phyloP scores from a whole-genome alignment of 1,140 invertebrate genomes.

The Euwallacea similis region DNA sequence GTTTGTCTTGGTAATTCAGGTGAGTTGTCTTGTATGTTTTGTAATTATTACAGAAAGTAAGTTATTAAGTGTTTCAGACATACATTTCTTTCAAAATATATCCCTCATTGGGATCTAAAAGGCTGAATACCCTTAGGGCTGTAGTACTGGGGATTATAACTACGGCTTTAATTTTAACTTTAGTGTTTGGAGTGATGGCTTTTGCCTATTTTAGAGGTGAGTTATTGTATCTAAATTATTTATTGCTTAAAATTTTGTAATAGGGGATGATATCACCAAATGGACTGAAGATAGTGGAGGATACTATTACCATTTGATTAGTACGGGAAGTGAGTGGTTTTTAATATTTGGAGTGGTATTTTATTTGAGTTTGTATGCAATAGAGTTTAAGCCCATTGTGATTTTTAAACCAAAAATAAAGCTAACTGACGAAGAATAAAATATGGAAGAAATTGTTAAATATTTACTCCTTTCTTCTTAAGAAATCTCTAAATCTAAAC shows the following conservation, averaged over 20 bases:
- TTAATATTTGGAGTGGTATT: constrained; percentile 26
- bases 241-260: not conserved
- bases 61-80: constrained; percentile 18
- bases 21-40: constrained; percentile 8
- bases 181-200: constrained; percentile 1
- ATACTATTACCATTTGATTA: constrained; percentile 37
- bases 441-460: not conserved
- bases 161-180: not conserved
- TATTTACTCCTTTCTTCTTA: no score
- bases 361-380: constrained; percentile 19
- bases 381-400: constrained; percentile 27
- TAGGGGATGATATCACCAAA: constrained; percentile 39
- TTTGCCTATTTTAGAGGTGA: constrained; percentile 7
- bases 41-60: not conserved
- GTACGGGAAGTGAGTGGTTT: constrained; percentile 34
- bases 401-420: constrained; percentile 26
- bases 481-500: no score
- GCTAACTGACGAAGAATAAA: constrained; percentile 1
- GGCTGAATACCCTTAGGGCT: constrained; percentile 9
- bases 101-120: constrained; percentile 15
- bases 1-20: constrained; percentile 29
- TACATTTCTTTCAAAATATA: constrained; percentile 35
- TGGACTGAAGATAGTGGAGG: constrained; percentile 34
- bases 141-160: constrained; percentile 1
- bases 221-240: not conserved